A percentile compares a stretch with the other conserved stretches of the same genome.
These are phyloP conservation scores for Microcebus murinus DNA, from an alignment of 2,113 vertebrate species.

Conservation along the genomic window DNA sequence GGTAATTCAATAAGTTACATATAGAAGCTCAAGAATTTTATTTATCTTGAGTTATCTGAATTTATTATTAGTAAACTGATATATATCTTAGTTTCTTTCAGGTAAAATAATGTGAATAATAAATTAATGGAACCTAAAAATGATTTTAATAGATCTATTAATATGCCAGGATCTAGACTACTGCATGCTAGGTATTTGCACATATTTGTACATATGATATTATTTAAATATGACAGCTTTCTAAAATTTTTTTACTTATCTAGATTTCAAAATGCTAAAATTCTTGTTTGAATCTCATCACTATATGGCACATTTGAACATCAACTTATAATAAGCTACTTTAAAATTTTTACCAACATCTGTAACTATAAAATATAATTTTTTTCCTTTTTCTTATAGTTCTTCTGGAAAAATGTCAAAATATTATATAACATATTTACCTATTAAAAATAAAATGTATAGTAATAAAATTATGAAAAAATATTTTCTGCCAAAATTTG, in stretches of 20 bases:
- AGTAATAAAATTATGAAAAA: conserved; percentile 13
- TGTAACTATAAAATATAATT: background rate
- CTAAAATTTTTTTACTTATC: background rate
- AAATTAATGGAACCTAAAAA: background rate
- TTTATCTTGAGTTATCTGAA: background rate
- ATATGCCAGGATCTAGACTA: background rate
- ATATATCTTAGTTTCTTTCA: background rate
- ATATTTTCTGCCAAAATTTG: conserved; percentile 7
- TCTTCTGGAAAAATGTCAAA: background rate
- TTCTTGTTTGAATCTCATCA: background rate
- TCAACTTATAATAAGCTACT: background rate
- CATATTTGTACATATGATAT: background rate
- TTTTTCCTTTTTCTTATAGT: background rate
- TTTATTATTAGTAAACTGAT: conserved; percentile 1
- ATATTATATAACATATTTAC: background rate
- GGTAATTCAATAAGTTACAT: background rate
- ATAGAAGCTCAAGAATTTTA: background rate
- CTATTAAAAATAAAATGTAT: background rate
- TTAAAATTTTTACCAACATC: background rate
- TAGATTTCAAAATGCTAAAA: conserved; percentile 1
- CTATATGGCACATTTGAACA: background rate
- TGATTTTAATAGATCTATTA: background rate
- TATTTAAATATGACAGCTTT: background rate
- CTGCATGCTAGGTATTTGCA: background rate
- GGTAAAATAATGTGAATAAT: background rate